A percentile compares a stretch with the other conserved stretches of the same genome.
phyloP scores from a whole-genome alignment of 2,888 invertebrate genomes.

The Drosophila yooni region DNA sequence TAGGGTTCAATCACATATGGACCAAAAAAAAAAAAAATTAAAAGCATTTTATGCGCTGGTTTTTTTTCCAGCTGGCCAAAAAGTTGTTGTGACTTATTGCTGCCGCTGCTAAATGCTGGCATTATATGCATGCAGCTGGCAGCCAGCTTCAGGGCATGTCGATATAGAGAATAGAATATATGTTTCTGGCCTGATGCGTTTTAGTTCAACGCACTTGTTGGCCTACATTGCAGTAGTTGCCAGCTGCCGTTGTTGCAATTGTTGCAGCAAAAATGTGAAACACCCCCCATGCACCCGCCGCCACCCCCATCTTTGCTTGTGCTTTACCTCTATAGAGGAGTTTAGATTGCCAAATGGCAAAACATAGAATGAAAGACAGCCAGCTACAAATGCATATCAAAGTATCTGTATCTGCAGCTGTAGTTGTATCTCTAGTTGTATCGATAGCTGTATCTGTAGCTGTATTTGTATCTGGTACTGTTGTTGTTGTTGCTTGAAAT shows the following conservation, averaged over 20 bases:
- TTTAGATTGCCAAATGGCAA: slow-evolving; percentile 19
- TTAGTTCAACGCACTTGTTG: slow-evolving; percentile 83
- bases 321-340: slow-evolving; percentile 6
- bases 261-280: slow-evolving; percentile 41
- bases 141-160: slow-evolving; percentile 32
- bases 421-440: background rate
- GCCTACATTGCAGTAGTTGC: slow-evolving; percentile 74
- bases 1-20: slow-evolving; percentile 75
- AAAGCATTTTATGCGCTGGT: background rate
- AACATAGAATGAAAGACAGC: slow-evolving; percentile 55
- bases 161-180: slow-evolving; percentile 27
- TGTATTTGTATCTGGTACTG: background rate
- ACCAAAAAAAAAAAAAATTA: background rate
- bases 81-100: slow-evolving; percentile 16
- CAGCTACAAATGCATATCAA: slow-evolving; percentile 36
- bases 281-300: slow-evolving; percentile 2
- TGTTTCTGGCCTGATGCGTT: slow-evolving; percentile 40
- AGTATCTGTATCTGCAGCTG: slow-evolving; percentile 17
- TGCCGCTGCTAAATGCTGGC: background rate
- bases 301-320: background rate
- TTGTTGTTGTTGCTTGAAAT: slow-evolving; percentile 14
- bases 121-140: background rate
- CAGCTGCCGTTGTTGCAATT: slow-evolving; percentile 19
- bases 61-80: slow-evolving; percentile 20
- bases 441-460: background rate